Percentiles rank a stretch among this genome's conserved stretches.
phyloP scores from a whole-genome alignment of 2,797 vertebrate genomes.

The Sorex maritimensis region DNA sequence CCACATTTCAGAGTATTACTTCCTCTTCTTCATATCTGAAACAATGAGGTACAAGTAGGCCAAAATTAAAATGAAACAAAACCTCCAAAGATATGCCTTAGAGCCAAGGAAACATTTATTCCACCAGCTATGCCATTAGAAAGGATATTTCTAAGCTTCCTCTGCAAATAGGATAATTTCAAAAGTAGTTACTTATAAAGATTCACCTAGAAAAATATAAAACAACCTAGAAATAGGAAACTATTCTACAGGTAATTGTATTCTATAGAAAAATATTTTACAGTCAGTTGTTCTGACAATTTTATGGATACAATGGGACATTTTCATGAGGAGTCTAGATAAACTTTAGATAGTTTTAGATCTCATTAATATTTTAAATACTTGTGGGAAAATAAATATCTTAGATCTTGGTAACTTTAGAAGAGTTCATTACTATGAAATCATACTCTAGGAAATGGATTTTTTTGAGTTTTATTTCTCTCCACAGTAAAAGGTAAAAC shows the following conservation, averaged over 20 bases:
- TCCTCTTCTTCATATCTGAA: neutral
- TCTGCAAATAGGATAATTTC: neutral
- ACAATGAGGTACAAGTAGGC: neutral
- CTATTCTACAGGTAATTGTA: neutral
- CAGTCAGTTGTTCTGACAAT: neutral
- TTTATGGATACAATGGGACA: neutral
- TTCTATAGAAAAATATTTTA: too few species aligned
- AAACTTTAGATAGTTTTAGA: neutral
- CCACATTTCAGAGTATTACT: neutral
- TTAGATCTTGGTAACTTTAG: neutral
- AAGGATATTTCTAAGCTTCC: neutral
- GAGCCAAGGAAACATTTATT: neutral
- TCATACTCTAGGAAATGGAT: neutral
- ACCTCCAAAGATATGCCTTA: neutral
- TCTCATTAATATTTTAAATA: neutral
- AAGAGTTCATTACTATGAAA: neutral
- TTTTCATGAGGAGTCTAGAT: neutral
- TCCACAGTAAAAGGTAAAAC: neutral
- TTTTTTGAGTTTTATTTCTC: constrained; percentile 13
- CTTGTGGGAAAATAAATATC: neutral
- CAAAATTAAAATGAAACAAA: neutral
- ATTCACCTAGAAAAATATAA: neutral
- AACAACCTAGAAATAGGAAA: neutral
- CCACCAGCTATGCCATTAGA: neutral
- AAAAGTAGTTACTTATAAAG: neutral